Percentiles rank a stretch among this genome's conserved stretches.
These are phyloP conservation scores for Jaculus jaculus DNA, from an alignment of 2,113 vertebrate genomes.

Conservation along the genomic window DNA sequence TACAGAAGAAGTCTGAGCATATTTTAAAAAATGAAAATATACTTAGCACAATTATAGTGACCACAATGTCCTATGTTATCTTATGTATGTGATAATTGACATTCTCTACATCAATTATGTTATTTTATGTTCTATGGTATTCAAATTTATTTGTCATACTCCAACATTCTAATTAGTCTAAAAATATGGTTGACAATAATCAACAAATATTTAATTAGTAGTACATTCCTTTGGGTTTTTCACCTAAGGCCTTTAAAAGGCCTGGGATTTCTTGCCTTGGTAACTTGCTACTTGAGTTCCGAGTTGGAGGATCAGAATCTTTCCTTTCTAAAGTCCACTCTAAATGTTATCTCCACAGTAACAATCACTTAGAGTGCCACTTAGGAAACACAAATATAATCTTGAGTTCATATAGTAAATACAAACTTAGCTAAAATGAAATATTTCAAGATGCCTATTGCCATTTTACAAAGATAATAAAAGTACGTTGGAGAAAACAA, in stretches of 20 bases:
- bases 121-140: background rate
- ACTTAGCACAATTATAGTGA: background rate
- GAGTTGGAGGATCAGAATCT: background rate
- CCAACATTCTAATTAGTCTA: background rate
- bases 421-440: slow-evolving; percentile 65
- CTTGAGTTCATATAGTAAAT: slow-evolving; percentile 5
- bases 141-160: background rate
- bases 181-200: background rate
- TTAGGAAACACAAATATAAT: background rate
- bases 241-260: background rate
- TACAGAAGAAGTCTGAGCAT: background rate
- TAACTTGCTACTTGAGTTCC: background rate
- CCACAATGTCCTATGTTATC: background rate
- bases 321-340: background rate
- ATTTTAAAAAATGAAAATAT: background rate
- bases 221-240: background rate
- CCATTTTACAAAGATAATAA: background rate
- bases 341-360: background rate
- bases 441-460: slow-evolving; percentile 61
- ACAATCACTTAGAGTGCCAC: background rate
- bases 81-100: background rate
- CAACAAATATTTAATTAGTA: background rate
- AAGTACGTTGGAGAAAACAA: background rate
- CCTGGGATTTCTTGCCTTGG: background rate
- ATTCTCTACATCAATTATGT: background rate